Percentiles rank a stretch among this genome's conserved stretches.
These are phyloP conservation scores for Natator depressus DNA, from an alignment of 2,113 vertebrate species.

Conservation along the genomic window DNA sequence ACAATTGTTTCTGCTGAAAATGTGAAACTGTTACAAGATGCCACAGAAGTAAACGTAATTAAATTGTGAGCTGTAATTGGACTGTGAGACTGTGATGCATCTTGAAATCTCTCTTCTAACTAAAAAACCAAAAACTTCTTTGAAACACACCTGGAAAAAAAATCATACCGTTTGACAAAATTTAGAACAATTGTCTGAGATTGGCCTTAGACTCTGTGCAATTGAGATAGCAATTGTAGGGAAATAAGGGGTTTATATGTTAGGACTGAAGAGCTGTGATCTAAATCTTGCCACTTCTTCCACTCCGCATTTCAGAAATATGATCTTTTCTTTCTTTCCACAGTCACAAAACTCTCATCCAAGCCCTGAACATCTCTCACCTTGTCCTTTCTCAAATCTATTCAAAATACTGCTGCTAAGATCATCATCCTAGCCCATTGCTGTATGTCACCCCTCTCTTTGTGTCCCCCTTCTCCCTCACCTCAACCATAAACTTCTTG, in stretches of 20 bases:
- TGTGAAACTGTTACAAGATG: slow-evolving; percentile 30
- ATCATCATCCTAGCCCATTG: background rate
- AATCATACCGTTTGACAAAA: background rate
- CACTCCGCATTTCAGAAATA: background rate
- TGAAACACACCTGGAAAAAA: background rate
- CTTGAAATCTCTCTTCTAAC: slow-evolving; percentile 46
- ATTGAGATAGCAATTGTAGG: background rate
- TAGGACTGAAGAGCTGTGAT: background rate
- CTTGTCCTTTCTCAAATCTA: background rate
- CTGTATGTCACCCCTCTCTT: background rate
- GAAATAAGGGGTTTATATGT: background rate
- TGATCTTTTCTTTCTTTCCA: background rate
- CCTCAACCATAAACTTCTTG: background rate
- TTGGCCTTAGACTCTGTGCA: background rate
- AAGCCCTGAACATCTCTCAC: background rate
- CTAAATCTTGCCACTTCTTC: background rate
- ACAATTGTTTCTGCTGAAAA: slow-evolving; percentile 59
- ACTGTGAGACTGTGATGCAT: slow-evolving; percentile 49
- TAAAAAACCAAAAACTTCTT: background rate
- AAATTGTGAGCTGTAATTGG: slow-evolving; percentile 62
- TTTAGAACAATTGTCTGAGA: background rate
- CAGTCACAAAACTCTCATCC: background rate
- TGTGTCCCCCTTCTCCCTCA: background rate
- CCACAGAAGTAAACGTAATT: slow-evolving; percentile 57
- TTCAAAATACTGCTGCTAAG: background rate